These are phyloP conservation scores for Apomyelois bistriatella DNA, from an alignment of 2,888 invertebrate genomes.

Conservation along the genomic window DNA sequence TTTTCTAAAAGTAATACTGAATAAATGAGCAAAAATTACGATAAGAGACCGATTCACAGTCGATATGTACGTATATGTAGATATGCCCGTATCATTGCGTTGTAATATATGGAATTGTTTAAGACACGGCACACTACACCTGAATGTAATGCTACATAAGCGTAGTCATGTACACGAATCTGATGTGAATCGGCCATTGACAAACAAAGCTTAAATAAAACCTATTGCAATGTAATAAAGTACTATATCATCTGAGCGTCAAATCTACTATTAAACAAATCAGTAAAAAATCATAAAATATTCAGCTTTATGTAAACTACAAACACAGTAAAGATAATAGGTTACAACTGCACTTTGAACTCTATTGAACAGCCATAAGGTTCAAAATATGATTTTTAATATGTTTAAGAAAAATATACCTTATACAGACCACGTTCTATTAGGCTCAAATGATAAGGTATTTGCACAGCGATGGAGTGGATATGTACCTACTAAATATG, in stretches of 20 bases:
- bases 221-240: not conserved
- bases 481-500: no score
- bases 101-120: no score
- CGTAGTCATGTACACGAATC: no score
- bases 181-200: no score
- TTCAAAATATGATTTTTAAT: not conserved
- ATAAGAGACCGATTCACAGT: no score
- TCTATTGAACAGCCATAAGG: not conserved
- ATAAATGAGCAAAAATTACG: no score
- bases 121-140: no score
- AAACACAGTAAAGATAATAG: not conserved
- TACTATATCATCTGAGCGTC: not conserved
- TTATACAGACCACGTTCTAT: not conserved
- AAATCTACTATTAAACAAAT: not conserved
- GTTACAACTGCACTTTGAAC: no score
- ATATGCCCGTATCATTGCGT: no score
- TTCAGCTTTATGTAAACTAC: not conserved
- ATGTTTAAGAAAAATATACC: not conserved
- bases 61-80: no score
- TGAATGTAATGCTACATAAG: no score
- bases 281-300: not conserved
- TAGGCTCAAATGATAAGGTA: not conserved
- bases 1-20: no score
- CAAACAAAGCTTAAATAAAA: not conserved
- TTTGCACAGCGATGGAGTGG: not conserved